Evolutionary conservation across 1,140 invertebrate species (phyloP).

Genomic region (Zophobas morio): DNA sequence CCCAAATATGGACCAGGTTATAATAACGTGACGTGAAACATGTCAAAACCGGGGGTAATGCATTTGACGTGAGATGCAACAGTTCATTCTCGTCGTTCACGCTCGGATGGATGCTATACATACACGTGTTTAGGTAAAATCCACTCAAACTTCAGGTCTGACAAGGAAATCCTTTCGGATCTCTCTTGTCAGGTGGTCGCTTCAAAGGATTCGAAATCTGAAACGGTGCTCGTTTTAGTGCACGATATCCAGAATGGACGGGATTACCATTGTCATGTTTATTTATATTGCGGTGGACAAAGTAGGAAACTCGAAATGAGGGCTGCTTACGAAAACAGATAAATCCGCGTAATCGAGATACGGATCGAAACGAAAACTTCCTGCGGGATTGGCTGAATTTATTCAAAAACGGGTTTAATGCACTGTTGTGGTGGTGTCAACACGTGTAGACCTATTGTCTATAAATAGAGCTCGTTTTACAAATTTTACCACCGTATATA

Average conservation of each 20-base stretch:
- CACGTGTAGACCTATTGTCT: too few species aligned
- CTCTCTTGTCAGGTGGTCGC: conserved; percentile 49
- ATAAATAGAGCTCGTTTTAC: too few species aligned
- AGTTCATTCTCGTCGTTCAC: conserved; percentile 33
- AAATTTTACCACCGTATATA: too few species aligned
- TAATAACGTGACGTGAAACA: conserved; percentile 25
- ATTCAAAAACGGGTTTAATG: too few species aligned
- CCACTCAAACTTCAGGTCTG: conserved; percentile 52
- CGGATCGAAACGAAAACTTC: too few species aligned
- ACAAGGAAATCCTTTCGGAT: conserved; percentile 52
- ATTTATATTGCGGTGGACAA: conserved; percentile 6
- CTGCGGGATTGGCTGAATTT: too few species aligned
- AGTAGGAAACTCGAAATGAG: not conserved
- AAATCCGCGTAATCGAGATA: too few species aligned
- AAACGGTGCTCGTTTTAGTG: conserved; percentile 39
- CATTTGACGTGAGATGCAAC: conserved; percentile 45
- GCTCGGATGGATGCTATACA: conserved; percentile 21
- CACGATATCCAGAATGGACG: conserved; percentile 18
- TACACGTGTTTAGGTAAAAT: conserved; percentile 50
- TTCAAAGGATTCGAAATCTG: conserved; percentile 51
- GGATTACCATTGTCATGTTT: conserved; percentile 42
- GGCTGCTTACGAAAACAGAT: too few species aligned
- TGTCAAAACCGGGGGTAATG: conserved; percentile 27
- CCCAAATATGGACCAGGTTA: conserved; percentile 22
- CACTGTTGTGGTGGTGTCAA: too few species aligned